Evolutionary conservation across 2,797 vertebrate species (phyloP).

Genomic region (Aldrovandia affinis): DNA sequence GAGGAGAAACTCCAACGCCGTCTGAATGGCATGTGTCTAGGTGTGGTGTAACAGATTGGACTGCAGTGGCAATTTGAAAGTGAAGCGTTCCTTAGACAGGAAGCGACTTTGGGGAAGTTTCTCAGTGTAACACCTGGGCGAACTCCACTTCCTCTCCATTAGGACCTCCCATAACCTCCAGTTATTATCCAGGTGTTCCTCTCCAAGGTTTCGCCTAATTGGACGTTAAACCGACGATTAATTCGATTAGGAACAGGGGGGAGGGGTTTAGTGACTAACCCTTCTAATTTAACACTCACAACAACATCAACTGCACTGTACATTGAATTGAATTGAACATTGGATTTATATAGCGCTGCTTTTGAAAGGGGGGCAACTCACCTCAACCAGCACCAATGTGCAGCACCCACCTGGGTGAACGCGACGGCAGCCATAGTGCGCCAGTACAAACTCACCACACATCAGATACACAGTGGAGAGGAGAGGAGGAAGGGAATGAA

Average conservation of each 20-base stretch:
- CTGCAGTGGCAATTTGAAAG: neutral
- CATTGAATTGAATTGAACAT: too few species aligned
- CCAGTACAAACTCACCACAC: too few species aligned
- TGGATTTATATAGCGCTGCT: too few species aligned
- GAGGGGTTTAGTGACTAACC: conserved; percentile 5
- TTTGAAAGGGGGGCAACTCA: too few species aligned
- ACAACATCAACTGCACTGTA: neutral
- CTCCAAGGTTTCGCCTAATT: neutral
- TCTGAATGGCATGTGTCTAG: neutral
- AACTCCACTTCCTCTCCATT: neutral
- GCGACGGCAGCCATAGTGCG: too few species aligned
- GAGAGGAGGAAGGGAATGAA: too few species aligned
- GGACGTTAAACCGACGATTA: neutral
- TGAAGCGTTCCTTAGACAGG: neutral
- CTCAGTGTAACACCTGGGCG: neutral
- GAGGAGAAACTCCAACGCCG: neutral
- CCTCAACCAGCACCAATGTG: too few species aligned
- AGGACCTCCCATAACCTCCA: neutral
- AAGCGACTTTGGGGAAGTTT: neutral
- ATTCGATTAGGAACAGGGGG: neutral
- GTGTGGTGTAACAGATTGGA: neutral
- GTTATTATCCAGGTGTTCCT: neutral
- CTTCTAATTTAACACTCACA: neutral
- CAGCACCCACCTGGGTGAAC: too few species aligned
- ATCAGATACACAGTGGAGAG: too few species aligned